These are phyloP conservation scores for Echiichthys vipera DNA, from an alignment of 2,797 vertebrate genomes.

Conservation along the genomic window DNA sequence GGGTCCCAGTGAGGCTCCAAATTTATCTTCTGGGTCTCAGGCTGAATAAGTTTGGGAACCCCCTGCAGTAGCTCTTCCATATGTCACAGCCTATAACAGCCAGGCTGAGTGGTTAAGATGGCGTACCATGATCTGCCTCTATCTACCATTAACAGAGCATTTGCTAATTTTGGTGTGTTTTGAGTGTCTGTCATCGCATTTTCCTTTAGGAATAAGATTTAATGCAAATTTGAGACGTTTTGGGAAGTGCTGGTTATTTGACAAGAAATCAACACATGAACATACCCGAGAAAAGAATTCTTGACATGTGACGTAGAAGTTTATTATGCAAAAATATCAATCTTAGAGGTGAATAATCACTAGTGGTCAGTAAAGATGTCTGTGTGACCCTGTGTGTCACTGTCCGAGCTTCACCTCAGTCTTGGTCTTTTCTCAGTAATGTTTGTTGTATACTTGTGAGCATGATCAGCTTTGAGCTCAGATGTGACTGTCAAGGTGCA, in stretches of 20 bases:
- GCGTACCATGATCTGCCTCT: background rate
- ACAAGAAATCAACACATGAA: too few relatives aligned
- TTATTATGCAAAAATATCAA: background rate
- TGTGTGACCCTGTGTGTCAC: background rate
- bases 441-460: background rate
- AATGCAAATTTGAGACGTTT: too few relatives aligned
- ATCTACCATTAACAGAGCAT: background rate
- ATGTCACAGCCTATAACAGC: background rate
- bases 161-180: too few relatives aligned
- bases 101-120: background rate
- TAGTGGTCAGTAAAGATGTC: background rate
- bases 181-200: too few relatives aligned
- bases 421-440: too few relatives aligned
- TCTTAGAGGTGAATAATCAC: background rate
- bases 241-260: too few relatives aligned
- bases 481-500: conserved; percentile 6
- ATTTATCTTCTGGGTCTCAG: too few relatives aligned
- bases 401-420: background rate
- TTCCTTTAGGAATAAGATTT: too few relatives aligned
- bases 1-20: too few relatives aligned
- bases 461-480: background rate
- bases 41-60: too few relatives aligned
- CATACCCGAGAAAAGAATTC: too few relatives aligned
- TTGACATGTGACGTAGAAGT: background rate
- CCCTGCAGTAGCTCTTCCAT: too few relatives aligned